phyloP scores from a whole-genome alignment of 2,113 vertebrate species.

The Diphyllodes magnificus region DNA sequence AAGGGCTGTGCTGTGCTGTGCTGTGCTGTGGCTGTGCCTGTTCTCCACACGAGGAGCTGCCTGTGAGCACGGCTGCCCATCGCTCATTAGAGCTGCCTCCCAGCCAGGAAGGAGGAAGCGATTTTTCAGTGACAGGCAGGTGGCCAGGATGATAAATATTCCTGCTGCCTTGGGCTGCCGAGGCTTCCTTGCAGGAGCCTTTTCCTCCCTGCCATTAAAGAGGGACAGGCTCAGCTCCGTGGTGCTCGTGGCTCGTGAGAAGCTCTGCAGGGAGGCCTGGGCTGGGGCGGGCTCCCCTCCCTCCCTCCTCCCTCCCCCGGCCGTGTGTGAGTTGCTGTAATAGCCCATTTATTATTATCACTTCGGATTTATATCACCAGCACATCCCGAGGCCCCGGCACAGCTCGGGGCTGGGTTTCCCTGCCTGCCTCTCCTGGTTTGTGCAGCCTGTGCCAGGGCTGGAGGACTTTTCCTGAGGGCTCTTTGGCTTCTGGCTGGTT shows the following conservation, averaged over 20 bases:
- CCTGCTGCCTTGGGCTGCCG: conserved; percentile 26
- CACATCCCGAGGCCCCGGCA: background rate
- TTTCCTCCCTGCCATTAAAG: background rate
- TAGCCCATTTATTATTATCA: conserved; percentile 37
- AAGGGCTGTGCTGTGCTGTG: background rate
- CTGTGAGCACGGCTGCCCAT: background rate
- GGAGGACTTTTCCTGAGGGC: background rate
- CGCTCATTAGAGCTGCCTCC: conserved; percentile 18
- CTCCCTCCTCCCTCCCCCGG: background rate
- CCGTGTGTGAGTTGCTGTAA: background rate
- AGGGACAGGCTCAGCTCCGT: background rate
- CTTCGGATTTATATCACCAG: background rate
- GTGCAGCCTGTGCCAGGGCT: background rate
- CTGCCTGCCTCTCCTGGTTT: background rate
- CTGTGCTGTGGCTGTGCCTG: background rate
- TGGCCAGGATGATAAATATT: conserved; percentile 37
- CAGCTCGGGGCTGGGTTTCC: background rate
- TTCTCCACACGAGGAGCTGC: background rate
- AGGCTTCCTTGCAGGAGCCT: conserved; percentile 5
- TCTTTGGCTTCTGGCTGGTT: background rate
- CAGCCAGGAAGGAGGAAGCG: conserved; percentile 1
- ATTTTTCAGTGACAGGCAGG: conserved; percentile 43
- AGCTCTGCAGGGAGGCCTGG: background rate
- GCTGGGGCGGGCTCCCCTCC: background rate
- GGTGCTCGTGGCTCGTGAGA: background rate